A percentile compares a stretch with the other conserved stretches of the same genome.
phyloP scores from a whole-genome alignment of 2,113 vertebrate genomes.

The Anoplopoma fimbria region DNA sequence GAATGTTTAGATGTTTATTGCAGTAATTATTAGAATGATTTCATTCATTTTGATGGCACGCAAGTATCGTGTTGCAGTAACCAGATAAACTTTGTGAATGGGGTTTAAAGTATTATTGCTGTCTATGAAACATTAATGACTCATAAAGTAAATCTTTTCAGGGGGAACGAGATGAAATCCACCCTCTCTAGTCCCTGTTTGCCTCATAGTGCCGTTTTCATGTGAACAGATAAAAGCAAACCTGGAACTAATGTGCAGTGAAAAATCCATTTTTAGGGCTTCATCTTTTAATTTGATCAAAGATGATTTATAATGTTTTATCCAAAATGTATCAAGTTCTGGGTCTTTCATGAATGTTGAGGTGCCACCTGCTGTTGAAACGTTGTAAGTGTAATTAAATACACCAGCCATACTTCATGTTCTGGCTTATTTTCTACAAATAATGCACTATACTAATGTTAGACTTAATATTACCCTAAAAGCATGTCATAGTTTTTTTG shows the following conservation, averaged over 20 bases:
- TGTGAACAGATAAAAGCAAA: neutral
- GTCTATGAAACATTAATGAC: neutral
- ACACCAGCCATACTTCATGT: neutral
- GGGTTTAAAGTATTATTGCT: neutral
- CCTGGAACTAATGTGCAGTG: neutral
- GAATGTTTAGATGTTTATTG: conserved; percentile 10
- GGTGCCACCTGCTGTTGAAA: conserved; percentile 66
- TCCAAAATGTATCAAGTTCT: neutral
- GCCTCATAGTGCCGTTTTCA: neutral
- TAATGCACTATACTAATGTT: neutral
- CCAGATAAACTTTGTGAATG: neutral
- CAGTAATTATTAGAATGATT: neutral
- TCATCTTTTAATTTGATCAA: neutral
- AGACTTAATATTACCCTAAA: no score
- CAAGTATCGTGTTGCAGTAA: neutral
- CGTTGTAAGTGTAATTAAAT: neutral
- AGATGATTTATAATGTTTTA: neutral
- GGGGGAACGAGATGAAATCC: neutral
- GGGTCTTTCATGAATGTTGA: conserved; percentile 3
- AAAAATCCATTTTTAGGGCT: neutral
- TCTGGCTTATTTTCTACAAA: neutral
- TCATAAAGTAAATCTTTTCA: neutral
- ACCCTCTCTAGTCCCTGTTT: neutral
- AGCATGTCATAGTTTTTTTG: neutral
- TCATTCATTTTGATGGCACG: neutral